Conservation (phyloP, 1,140 invertebrate species). For the Araneus ventricosus region DNA sequence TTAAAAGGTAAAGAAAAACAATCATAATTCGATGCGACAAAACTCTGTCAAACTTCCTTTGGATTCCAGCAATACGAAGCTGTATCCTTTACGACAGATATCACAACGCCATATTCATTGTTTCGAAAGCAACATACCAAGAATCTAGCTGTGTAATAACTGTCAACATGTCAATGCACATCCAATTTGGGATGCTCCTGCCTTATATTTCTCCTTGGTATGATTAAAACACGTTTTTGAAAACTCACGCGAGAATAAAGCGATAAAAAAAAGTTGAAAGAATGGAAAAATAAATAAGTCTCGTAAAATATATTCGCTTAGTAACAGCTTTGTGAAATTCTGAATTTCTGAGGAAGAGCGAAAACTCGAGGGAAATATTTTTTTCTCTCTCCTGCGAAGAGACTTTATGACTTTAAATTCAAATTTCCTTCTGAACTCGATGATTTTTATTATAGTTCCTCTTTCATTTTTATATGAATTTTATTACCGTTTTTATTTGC, state of each 20-base stretch:
- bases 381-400: not conserved
- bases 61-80: too few species aligned
- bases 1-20: too few species aligned
- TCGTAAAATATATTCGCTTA: conserved; percentile 29
- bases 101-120: too few species aligned
- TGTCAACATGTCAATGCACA: too few species aligned
- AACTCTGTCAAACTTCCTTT: too few species aligned
- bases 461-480: conserved; percentile 44
- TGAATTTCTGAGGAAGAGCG: not conserved
- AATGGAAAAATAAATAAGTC: not conserved
- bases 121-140: too few species aligned
- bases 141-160: too few species aligned
- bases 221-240: conserved; percentile 11
- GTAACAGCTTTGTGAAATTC: not conserved
- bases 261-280: not conserved
- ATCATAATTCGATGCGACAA: too few species aligned
- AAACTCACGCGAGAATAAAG: not conserved
- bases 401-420: conserved; percentile 58
- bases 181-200: too few species aligned
- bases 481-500: conserved; percentile 48
- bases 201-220: too few species aligned
- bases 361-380: not conserved
- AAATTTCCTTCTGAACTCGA: conserved; percentile 49
- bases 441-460: conserved; percentile 25
- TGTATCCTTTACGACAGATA: too few species aligned